A percentile compares a stretch with the other conserved stretches of the same genome.
Conservation (phyloP, 2,113 vertebrate genomes). For the Xenopus laevis region DNA sequence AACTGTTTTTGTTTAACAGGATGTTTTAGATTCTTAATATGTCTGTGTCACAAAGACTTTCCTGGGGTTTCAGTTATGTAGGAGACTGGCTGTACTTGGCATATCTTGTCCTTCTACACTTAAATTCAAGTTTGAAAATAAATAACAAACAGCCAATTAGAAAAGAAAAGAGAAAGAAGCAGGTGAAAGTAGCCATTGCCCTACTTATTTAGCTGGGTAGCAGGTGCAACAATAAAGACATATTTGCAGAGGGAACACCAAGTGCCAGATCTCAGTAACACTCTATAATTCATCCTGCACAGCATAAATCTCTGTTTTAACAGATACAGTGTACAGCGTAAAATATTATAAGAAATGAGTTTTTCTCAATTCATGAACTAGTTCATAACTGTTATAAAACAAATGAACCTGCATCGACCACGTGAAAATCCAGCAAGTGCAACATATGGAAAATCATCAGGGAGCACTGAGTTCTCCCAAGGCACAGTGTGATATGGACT, state of each 20-base stretch:
- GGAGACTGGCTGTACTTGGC: conserved; percentile 7
- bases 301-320: conserved; percentile 34
- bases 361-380: conserved; percentile 31
- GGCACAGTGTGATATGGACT: not conserved
- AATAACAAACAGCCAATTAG: not conserved
- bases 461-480: not conserved
- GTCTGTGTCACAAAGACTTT: conserved; percentile 8
- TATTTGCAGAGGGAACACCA: conserved; percentile 31
- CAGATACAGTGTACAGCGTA: not conserved
- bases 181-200: not conserved
- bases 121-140: not conserved
- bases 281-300: conserved; percentile 25
- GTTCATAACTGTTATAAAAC: conserved; percentile 16
- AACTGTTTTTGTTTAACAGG: not conserved
- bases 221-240: conserved; percentile 5
- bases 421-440: not conserved
- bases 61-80: conserved; percentile 3
- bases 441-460: conserved; percentile 5
- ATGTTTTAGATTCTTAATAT: conserved; percentile 13
- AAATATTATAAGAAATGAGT: conserved; percentile 7
- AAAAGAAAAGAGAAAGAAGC: not conserved
- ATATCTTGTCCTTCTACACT: conserved; percentile 9
- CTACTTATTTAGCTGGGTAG: conserved; percentile 5
- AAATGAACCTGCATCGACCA: conserved; percentile 16
- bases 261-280: conserved; percentile 27